Evolutionary conservation across 2,113 vertebrate genomes (phyloP), one percentile per base, ranked within the genome.

Genomic region (Numenius arquata): DNA sequence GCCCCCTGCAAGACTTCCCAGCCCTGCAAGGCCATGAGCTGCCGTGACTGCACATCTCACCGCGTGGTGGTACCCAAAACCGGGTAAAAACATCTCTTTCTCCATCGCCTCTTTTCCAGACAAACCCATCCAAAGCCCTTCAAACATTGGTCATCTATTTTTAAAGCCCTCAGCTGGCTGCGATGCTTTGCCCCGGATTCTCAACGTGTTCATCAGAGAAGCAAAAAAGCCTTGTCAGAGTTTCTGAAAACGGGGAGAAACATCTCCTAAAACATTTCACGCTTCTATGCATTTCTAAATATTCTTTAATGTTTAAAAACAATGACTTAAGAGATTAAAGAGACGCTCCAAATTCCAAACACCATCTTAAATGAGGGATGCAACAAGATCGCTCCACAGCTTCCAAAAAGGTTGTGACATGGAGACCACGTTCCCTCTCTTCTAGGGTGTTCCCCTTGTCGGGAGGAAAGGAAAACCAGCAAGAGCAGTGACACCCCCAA

Each of bases 271-370:
- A 85, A 47, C 30, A 72, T 82, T 68, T 82, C 27, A 11, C 12
- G 43, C 58, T 73, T 76, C 41, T 47, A 22, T 8, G 50, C 43
- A 30, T 56, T 93, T 79, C 66, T 67, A 72, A 68, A 56, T 27
- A 36, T 56, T 89, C 88, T 93, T 94, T 75, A 89, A 90, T 83
- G 53, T 91, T 91, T 90, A 91, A 91, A 93, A 94, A 56, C 55
- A 58, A 55, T 0, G 2, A 45, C 36, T 65, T 85, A 25, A 25
- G 47, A 76, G 48, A 79, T 79, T 76, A 94, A 95, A 91, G 67
- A 85, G 23, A 27, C 0, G 2, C 48, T 91, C 18, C 58, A 36
- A 68, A 79, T 88, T 76, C 66, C 74, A 38, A 85, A 88, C 12
- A 65, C 19, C 40, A 45, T 27, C 71, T 85, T 85, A 90, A 85